Base-by-base conservation (phyloP, 2,797 vertebrate genomes). In the Siniperca obscura region DNA sequence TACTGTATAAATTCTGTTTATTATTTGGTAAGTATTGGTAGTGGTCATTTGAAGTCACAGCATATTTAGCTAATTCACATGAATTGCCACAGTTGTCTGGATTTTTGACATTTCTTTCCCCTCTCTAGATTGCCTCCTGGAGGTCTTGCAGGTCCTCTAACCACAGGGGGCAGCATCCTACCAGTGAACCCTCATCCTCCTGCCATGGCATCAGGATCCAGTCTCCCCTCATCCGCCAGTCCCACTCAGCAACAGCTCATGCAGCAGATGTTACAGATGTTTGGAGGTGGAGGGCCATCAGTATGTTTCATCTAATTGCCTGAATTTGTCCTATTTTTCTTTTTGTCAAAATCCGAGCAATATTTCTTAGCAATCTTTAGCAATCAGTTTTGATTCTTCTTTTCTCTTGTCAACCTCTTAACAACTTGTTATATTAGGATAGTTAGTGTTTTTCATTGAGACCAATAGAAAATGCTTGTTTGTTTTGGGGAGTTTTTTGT, bases 201-300 rank as follows among this genome's bases (percentile, higher is more conserved):
- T 27, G 87, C 76, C 65, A 48, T 95, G 72, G 88, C 96, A 86
- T 92, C 91, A 30, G 96, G 91, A 88, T 66, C 95, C 83, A 94
- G 87, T 80, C 91, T 92, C 91, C 12, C 8, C 25, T 68, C 71
- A 22, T 94, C 91, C 87, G 74, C 94, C 82, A 94, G 87, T 84
- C 91, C 92, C 91, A 76, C 89, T 82, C 96, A 94, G 82, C 92
- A 97, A 90, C 97, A 98, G 90, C 96, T 98, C 83, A 96, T 98
- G 96, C 97, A 97, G 91, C 97, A 98, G 93, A 97, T 98, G 97
- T 92, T 97, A 91, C 97, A 98, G 90, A 96, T 98, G 92, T 93
- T 98, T 84, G 95, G 96, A 2, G 96, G 96, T 13, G 96, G 96
- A 82, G 86, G 79, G 0, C 90, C 95, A 80, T 95, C 96, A 94